A percentile compares a stretch with the other conserved stretches of the same genome.
phyloP scores from a whole-genome alignment of 2,113 vertebrate genomes.

The Dasyurus viverrinus region DNA sequence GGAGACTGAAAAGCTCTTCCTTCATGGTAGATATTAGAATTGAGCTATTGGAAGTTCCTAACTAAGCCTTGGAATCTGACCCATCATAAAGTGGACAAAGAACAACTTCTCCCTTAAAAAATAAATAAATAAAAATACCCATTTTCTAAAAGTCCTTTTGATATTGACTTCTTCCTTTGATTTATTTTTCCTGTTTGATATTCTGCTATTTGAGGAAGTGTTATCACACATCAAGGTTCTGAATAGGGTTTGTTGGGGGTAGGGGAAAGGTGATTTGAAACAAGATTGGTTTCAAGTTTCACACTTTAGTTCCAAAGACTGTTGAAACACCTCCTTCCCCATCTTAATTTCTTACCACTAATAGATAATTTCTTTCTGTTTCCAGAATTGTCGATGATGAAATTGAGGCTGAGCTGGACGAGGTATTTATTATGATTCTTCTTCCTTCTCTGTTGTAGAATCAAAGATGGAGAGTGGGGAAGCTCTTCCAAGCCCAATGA shows the following conservation, averaged over 20 bases:
- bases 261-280: conserved; percentile 12
- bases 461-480: neutral
- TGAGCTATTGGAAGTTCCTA: neutral
- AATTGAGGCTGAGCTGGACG: conserved; percentile 84
- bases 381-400: conserved; percentile 85
- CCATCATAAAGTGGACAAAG: neutral
- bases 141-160: neutral
- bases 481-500: neutral
- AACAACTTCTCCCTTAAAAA: neutral
- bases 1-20: neutral
- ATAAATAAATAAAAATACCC: neutral
- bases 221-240: neutral
- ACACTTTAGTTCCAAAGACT: neutral
- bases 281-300: neutral
- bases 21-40: neutral
- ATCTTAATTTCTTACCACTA: neutral
- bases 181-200: neutral
- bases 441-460: neutral
- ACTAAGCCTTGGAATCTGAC: fast-evolving
- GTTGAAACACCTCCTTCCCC: neutral
- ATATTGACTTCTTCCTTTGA: too few relatives aligned
- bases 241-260: neutral
- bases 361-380: conserved; percentile 61
- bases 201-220: neutral
- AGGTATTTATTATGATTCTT: conserved; percentile 76